A percentile compares a stretch with the other conserved stretches of the same genome.
phyloP scores from a whole-genome alignment of 2,797 vertebrate species.

The Sebastes hubbsi region DNA sequence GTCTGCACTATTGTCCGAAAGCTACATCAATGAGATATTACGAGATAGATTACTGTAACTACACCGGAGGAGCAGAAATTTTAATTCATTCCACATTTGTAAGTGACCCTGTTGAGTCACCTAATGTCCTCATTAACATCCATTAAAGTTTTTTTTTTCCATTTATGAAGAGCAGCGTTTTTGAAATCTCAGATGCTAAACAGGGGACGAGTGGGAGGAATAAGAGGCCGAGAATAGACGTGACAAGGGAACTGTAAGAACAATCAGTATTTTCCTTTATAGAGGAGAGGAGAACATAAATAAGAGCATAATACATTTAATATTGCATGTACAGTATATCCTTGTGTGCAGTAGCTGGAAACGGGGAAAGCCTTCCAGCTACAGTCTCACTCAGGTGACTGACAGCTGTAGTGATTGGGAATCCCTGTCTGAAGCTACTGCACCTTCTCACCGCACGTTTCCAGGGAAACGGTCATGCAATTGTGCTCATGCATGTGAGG shows the following conservation, averaged over 20 bases:
- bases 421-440: slow-evolving; percentile 21
- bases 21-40: neutral
- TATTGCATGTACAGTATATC: neutral
- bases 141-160: slow-evolving; percentile 2
- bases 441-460: slow-evolving; percentile 23
- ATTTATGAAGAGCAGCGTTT: slow-evolving; percentile 19
- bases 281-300: neutral
- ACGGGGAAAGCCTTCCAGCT: slow-evolving; percentile 6
- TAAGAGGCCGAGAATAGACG: slow-evolving; percentile 25
- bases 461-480: neutral
- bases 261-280: neutral
- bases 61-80: neutral
- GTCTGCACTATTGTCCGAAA: neutral
- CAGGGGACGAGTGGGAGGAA: slow-evolving; percentile 10
- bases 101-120: slow-evolving; percentile 17
- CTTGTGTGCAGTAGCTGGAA: neutral
- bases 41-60: neutral
- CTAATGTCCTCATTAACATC: slow-evolving; percentile 33
- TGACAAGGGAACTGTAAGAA: slow-evolving; percentile 8
- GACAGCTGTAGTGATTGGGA: slow-evolving; percentile 26
- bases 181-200: slow-evolving; percentile 7
- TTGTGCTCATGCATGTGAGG: neutral
- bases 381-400: slow-evolving; percentile 4
- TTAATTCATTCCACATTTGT: slow-evolving; percentile 1
- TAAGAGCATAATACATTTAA: neutral